A percentile compares a stretch with the other conserved stretches of the same genome.
Conservation (phyloP, 2,888 invertebrate species). For the Lasioglossum figueresi region DNA sequence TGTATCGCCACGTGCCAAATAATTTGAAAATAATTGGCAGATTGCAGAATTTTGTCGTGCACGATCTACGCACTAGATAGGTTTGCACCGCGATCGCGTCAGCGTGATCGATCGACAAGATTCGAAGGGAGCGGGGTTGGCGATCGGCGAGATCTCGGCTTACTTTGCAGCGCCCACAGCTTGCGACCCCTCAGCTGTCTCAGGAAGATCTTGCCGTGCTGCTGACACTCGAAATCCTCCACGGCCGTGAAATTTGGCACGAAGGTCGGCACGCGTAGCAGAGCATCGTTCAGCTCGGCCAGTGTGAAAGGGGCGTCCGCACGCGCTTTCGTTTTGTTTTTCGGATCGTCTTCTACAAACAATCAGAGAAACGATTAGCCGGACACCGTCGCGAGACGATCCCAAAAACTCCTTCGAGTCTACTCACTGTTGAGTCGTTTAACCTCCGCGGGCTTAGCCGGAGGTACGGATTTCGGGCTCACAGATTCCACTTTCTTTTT, state of each 20-base stretch:
- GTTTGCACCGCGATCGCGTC: neutral
- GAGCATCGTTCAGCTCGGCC: slow-evolving; percentile 87
- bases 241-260: slow-evolving; percentile 88
- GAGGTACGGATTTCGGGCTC: slow-evolving; percentile 40
- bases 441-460: slow-evolving; percentile 55
- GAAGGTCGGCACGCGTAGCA: slow-evolving; percentile 86
- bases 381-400: neutral
- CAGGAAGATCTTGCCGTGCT: slow-evolving; percentile 89
- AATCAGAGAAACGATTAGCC: slow-evolving; percentile 7
- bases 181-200: slow-evolving; percentile 89
- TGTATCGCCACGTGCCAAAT: neutral
- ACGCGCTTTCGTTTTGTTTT: slow-evolving; percentile 78
- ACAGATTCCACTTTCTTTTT: slow-evolving; percentile 56
- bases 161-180: slow-evolving; percentile 90
- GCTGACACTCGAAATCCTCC: slow-evolving; percentile 88
- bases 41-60: neutral
- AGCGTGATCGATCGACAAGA: neutral
- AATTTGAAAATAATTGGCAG: neutral
- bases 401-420: slow-evolving; percentile 4
- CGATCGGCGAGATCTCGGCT: slow-evolving; percentile 63
- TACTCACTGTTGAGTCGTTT: slow-evolving; percentile 75
- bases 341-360: slow-evolving; percentile 75
- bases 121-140: neutral
- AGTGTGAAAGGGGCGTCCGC: slow-evolving; percentile 86
- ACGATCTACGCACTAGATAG: neutral